Conservation (phyloP, 2,888 invertebrate genomes). For the Heliconius cydno region DNA sequence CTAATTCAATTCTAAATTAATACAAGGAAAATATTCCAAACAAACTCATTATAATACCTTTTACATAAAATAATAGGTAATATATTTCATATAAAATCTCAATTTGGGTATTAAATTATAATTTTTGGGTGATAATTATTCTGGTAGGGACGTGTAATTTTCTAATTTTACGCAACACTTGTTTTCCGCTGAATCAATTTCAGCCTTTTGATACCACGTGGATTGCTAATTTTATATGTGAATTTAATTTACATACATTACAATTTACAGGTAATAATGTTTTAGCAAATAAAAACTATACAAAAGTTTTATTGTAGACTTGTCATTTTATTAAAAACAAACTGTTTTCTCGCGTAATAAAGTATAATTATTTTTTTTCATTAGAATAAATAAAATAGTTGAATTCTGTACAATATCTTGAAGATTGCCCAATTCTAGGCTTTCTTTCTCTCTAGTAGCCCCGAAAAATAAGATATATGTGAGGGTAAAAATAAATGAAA, state of each 20-base stretch:
- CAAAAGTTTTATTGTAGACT: neutral
- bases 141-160: slow-evolving; percentile 23
- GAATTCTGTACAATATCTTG: too few relatives aligned
- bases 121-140: slow-evolving; percentile 26
- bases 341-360: too few relatives aligned
- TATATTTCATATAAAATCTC: slow-evolving; percentile 4
- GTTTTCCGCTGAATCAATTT: slow-evolving; percentile 27
- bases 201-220: slow-evolving; percentile 5
- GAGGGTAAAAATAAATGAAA: neutral
- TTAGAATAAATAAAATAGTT: too few relatives aligned
- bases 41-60: neutral
- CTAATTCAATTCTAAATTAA: neutral
- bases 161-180: slow-evolving; percentile 28
- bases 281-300: neutral
- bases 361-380: too few relatives aligned
- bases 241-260: neutral
- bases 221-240: neutral
- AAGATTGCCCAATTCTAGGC: too few relatives aligned
- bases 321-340: neutral
- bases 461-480: too few relatives aligned
- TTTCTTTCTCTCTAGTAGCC: too few relatives aligned
- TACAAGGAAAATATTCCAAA: neutral
- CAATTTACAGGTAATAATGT: neutral
- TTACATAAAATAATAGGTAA: neutral
- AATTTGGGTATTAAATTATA: slow-evolving; percentile 1